Conservation (phyloP, 1,140 invertebrate species). For the Hestina assimilis region DNA sequence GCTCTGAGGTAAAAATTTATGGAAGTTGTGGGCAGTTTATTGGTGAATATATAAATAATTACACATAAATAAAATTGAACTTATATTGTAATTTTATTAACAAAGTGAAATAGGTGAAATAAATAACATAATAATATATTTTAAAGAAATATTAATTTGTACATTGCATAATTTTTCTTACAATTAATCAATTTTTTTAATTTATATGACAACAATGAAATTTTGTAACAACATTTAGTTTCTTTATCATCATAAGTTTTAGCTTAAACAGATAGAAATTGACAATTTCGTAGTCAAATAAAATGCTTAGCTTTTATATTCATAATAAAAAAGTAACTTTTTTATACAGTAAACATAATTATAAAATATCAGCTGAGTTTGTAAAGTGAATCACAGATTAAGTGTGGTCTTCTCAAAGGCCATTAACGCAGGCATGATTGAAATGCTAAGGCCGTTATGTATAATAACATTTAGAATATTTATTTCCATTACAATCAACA, state of each 20-base stretch:
- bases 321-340: conserved; percentile 30
- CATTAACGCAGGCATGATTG: conserved; percentile 43
- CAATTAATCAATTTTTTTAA: conserved; percentile 34
- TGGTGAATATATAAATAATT: conserved; percentile 18
- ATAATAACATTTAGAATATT: conserved; percentile 45
- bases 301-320: conserved; percentile 17
- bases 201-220: conserved; percentile 58
- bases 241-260: conserved; percentile 30
- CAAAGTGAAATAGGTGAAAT: conserved; percentile 74
- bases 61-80: conserved; percentile 40
- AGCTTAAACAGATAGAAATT: conserved; percentile 25
- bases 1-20: too few species aligned
- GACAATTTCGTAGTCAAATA: conserved; percentile 22
- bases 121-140: conserved; percentile 75
- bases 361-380: conserved; percentile 65
- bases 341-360: conserved; percentile 33
- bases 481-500: conserved; percentile 35
- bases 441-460: conserved; percentile 47
- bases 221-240: conserved; percentile 52
- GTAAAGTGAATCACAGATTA: conserved; percentile 73
- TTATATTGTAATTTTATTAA: conserved; percentile 68
- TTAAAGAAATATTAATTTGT: conserved; percentile 75
- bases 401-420: conserved; percentile 62
- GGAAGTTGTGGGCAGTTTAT: too few species aligned
- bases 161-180: conserved; percentile 65